These are phyloP conservation scores for Erpornis zantholeuca DNA, from an alignment of 2,113 vertebrate species.

Conservation along the genomic window DNA sequence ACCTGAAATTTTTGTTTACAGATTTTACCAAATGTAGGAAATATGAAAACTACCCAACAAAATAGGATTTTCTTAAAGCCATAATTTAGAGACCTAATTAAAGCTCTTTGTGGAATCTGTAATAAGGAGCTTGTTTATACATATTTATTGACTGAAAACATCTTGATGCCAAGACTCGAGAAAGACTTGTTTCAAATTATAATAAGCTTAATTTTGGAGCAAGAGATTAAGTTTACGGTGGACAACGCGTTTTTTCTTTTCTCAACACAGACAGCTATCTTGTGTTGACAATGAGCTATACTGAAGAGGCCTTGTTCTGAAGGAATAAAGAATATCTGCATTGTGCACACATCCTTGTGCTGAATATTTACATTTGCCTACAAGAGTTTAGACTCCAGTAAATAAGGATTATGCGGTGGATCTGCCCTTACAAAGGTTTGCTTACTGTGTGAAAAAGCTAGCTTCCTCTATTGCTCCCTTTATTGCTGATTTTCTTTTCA, in stretches of 20 bases:
- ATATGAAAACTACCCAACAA: background rate
- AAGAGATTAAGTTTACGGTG: background rate
- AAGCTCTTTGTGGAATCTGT: background rate
- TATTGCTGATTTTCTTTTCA: conserved; percentile 29
- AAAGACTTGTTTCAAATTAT: background rate
- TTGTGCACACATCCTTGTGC: conserved; percentile 23
- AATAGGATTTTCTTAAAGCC: background rate
- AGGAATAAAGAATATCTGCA: conserved; percentile 24
- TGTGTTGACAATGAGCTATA: background rate
- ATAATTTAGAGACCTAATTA: background rate
- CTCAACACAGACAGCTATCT: background rate
- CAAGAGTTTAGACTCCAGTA: conserved; percentile 27
- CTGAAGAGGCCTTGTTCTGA: background rate
- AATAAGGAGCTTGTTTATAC: background rate
- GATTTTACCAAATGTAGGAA: background rate
- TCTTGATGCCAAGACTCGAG: background rate
- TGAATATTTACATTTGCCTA: conserved; percentile 61
- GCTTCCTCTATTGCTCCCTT: background rate
- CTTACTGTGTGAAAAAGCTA: background rate
- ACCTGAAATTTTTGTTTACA: background rate
- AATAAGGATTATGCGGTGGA: conserved; percentile 22
- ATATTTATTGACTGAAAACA: background rate
- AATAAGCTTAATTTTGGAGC: background rate
- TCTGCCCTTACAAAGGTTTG: conserved; percentile 38
- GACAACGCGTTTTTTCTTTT: conserved; percentile 6